Percentiles rank a stretch among this genome's conserved stretches.
Evolutionary conservation across 2,888 invertebrate species (phyloP).

Genomic region (Brenthis ino): DNA sequence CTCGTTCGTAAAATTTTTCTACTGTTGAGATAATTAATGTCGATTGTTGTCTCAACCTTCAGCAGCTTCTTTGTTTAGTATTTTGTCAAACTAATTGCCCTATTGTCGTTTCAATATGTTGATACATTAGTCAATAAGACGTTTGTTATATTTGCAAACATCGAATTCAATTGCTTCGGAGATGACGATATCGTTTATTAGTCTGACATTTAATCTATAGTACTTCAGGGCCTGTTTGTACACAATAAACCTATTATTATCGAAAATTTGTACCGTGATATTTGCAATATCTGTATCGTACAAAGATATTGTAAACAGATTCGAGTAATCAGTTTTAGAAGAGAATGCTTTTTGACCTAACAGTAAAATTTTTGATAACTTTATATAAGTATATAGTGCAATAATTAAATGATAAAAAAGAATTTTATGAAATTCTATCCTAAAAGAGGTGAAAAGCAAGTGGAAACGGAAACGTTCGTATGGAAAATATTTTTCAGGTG

Average conservation of each 20-base stretch:
- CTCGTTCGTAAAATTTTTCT: conserved; percentile 33
- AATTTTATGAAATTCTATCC: no score
- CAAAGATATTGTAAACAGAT: conserved; percentile 20
- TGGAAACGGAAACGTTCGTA: no score
- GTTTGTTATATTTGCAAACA: conserved; percentile 47
- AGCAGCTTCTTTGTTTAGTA: conserved; percentile 58
- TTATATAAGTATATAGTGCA: not conserved
- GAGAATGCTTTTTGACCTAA: conserved; percentile 25
- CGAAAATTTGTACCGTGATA: conserved; percentile 25
- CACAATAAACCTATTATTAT: conserved; percentile 30
- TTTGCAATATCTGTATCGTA: conserved; percentile 24
- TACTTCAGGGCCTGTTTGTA: conserved; percentile 29
- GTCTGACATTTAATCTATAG: conserved; percentile 37
- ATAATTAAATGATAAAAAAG: no score
- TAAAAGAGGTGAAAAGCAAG: no score
- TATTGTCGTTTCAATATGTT: conserved; percentile 64
- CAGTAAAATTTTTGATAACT: not conserved
- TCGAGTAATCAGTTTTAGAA: not conserved
- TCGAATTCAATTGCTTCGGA: conserved; percentile 44
- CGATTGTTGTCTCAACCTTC: conserved; percentile 53
- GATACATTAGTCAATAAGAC: conserved; percentile 53
- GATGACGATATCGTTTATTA: conserved; percentile 47
- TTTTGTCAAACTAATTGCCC: conserved; percentile 66
- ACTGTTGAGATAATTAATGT: conserved; percentile 39
- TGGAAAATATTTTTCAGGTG: no score